Percentiles rank a stretch among this genome's conserved stretches.
Evolutionary conservation across 2,888 invertebrate genomes (phyloP).

Genomic region (Plemyria rubiginata): DNA sequence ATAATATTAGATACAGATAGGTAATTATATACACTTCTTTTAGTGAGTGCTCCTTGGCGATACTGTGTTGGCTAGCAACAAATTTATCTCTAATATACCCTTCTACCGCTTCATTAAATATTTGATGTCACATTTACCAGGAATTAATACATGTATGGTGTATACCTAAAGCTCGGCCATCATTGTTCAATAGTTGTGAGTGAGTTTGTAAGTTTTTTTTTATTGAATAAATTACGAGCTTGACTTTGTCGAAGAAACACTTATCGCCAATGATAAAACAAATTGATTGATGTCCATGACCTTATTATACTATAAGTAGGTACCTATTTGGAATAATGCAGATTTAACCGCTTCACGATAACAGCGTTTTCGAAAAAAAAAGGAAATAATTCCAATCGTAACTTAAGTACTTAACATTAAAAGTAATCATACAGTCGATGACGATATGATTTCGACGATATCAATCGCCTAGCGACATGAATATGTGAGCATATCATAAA

Average conservation of each 20-base stretch:
- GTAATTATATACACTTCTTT: slow-evolving; percentile 2
- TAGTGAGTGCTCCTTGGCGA: neutral
- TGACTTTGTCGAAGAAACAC: neutral
- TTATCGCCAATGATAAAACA: slow-evolving; percentile 40
- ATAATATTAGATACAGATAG: neutral
- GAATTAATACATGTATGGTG: slow-evolving; percentile 7
- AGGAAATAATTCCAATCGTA: neutral
- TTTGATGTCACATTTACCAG: slow-evolving; percentile 8
- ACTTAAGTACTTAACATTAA: slow-evolving; percentile 10
- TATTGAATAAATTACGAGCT: no score
- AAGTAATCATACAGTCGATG: slow-evolving; percentile 22
- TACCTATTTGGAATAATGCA: slow-evolving; percentile 1
- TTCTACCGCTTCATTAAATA: slow-evolving; percentile 8
- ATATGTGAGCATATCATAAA: slow-evolving; percentile 27
- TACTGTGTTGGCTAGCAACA: slow-evolving; percentile 13
- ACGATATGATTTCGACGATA: slow-evolving; percentile 35
- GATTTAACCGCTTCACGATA: slow-evolving; percentile 17
- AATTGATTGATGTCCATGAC: slow-evolving; percentile 40
- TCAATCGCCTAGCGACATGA: slow-evolving; percentile 23
- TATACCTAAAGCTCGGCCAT: no score
- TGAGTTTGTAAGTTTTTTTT: no score
- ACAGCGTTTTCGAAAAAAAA: neutral
- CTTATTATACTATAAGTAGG: neutral
- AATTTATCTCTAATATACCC: slow-evolving; percentile 13
- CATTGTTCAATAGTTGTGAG: neutral